A percentile compares a stretch with the other conserved stretches of the same genome.
phyloP scores from a whole-genome alignment of 1,140 invertebrate species.

The Anastrepha obliqua region DNA sequence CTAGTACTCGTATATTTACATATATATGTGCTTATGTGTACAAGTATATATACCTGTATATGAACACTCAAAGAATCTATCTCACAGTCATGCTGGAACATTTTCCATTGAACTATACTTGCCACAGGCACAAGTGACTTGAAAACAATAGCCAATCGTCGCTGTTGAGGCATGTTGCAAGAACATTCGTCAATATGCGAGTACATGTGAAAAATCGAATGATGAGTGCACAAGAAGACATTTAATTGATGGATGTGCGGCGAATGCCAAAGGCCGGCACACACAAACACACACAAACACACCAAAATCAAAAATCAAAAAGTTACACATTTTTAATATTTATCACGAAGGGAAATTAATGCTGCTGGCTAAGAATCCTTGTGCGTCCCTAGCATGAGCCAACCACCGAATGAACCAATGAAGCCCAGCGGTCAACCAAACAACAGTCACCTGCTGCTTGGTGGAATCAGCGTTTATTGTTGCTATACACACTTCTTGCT shows the following conservation, averaged over 20 bases:
- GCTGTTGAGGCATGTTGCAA: conserved; percentile 41
- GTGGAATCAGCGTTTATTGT: conserved; percentile 31
- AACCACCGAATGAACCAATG: background rate
- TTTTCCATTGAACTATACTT: background rate
- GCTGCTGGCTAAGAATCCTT: conserved; percentile 3
- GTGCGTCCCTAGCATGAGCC: background rate
- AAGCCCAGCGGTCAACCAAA: background rate
- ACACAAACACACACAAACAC: background rate
- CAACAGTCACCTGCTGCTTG: conserved; percentile 38
- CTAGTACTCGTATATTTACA: background rate
- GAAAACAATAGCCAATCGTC: conserved; percentile 48
- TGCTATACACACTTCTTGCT: background rate
- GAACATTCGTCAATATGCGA: conserved; percentile 23
- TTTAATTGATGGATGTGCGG: conserved; percentile 43
- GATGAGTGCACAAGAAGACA: conserved; percentile 39
- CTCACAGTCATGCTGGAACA: conserved; percentile 4
- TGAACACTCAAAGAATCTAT: conserved; percentile 13
- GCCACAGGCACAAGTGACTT: background rate
- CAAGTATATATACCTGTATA: background rate
- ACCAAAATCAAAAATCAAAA: conserved; percentile 10
- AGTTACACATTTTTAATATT: conserved; percentile 28
- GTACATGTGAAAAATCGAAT: conserved; percentile 23
- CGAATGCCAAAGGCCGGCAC: background rate
- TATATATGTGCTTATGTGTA: background rate
- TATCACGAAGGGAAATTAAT: conserved; percentile 30